These are phyloP conservation scores for Coluber constrictor DNA, from an alignment of 2,797 vertebrate species.

Conservation along the genomic window DNA sequence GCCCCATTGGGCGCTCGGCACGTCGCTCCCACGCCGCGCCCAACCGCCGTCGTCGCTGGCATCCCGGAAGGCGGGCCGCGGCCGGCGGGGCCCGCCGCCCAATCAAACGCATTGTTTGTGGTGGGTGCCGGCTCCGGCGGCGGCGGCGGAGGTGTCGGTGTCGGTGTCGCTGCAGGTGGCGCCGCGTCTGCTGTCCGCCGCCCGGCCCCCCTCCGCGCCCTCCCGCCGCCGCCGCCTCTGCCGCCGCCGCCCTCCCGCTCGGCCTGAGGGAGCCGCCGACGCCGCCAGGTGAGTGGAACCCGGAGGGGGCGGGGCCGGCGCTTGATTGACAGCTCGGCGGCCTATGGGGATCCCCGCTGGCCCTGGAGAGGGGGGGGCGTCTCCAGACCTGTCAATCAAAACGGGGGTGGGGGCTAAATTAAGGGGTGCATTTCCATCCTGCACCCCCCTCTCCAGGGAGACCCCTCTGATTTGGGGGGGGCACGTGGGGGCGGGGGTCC, in stretches of 20 bases:
- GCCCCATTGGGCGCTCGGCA: slow-evolving; percentile 10
- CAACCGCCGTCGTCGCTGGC: slow-evolving; percentile 63
- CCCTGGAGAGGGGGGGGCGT: not conserved
- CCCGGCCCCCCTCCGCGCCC: slow-evolving; percentile 48
- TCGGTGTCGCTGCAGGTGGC: slow-evolving; percentile 70
- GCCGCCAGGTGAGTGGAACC: slow-evolving; percentile 45
- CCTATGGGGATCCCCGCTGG: not conserved
- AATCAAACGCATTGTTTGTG: slow-evolving; percentile 78
- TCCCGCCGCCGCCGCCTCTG: not conserved
- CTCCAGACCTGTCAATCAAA: not conserved
- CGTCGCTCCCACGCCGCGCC: slow-evolving; percentile 38
- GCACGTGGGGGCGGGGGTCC: not conserved
- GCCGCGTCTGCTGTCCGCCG: slow-evolving; percentile 61
- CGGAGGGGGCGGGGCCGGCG: slow-evolving; percentile 51
- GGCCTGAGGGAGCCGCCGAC: not conserved
- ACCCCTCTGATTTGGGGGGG: slow-evolving; percentile 43
- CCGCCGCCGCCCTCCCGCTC: not conserved
- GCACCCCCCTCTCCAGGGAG: not conserved
- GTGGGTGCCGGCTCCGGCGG: slow-evolving; percentile 72
- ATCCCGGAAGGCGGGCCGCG: slow-evolving; percentile 54
- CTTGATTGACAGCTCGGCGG: slow-evolving; percentile 30
- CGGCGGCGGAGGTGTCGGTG: slow-evolving; percentile 60
- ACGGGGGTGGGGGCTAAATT: not conserved
- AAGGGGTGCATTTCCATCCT: not conserved
- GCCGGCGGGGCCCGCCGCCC: slow-evolving; percentile 67